Conservation (phyloP, 64 coral and sea anemone species). For the Porites lutea region DNA sequence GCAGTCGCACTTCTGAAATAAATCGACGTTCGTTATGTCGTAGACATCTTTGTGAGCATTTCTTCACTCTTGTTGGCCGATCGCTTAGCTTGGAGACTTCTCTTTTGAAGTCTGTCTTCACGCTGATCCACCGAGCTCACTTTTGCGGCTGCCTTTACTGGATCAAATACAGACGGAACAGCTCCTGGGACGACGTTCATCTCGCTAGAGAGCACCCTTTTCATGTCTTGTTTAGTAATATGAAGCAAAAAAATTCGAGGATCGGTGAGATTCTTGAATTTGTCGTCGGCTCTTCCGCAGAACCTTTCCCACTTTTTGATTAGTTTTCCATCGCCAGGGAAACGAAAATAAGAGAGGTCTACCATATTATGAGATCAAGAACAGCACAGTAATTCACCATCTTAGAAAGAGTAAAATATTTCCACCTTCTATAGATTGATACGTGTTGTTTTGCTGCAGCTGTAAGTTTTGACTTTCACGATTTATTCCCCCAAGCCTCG, state of each 20-base stretch:
- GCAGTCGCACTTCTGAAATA: no score
- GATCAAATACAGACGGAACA: conserved; percentile 52
- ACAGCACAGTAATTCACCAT: conserved; percentile 32
- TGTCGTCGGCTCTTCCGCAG: conserved; percentile 27
- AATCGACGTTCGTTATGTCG: no score
- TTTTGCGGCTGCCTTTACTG: conserved; percentile 46
- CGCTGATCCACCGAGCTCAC: neutral
- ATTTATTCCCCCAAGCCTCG: neutral
- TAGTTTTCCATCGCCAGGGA: conserved; percentile 11
- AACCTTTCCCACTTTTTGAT: conserved; percentile 26
- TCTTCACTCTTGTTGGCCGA: conserved; percentile 53
- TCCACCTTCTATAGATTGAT: neutral
- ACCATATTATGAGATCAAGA: neutral
- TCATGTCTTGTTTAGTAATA: neutral
- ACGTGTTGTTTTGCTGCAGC: neutral
- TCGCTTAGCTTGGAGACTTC: conserved; percentile 48
- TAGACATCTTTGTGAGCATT: conserved; percentile 21
- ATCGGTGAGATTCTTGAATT: conserved; percentile 24
- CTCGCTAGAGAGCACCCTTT: conserved; percentile 18
- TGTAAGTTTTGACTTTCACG: neutral
- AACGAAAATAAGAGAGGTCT: conserved; percentile 12
- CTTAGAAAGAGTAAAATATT: neutral
- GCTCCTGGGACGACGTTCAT: conserved; percentile 25
- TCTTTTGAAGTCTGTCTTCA: conserved; percentile 53
- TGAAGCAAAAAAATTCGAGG: neutral